These are phyloP conservation scores for Scolopax mira DNA, from an alignment of 2,113 vertebrate genomes.

Conservation along the genomic window DNA sequence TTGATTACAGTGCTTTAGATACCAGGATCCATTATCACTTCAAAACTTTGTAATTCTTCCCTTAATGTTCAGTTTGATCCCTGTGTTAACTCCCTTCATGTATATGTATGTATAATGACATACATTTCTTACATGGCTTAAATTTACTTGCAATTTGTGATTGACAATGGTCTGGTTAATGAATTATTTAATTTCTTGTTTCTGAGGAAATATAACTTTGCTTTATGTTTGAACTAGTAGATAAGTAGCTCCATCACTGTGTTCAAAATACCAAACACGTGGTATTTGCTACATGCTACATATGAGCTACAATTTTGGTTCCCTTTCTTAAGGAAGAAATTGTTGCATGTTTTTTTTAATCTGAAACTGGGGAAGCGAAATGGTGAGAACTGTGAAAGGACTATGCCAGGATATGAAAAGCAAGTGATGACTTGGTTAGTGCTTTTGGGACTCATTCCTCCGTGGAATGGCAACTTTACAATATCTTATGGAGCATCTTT, in stretches of 20 bases:
- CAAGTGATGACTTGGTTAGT: background rate
- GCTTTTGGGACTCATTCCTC: background rate
- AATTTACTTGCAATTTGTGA: background rate
- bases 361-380: background rate
- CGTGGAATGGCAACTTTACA: background rate
- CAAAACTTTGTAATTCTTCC: background rate
- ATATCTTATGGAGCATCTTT: background rate
- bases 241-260: background rate
- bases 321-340: background rate
- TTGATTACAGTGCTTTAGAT: background rate
- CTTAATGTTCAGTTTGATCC: background rate
- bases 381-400: background rate
- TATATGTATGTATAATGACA: background rate
- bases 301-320: background rate
- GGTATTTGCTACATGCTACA: no score
- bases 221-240: background rate
- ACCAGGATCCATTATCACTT: background rate
- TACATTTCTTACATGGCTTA: background rate
- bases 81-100: background rate
- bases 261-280: background rate
- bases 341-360: background rate
- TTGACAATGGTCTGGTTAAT: background rate
- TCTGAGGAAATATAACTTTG: background rate
- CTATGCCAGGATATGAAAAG: background rate
- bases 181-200: background rate